Conservation (phyloP, 2,888 invertebrate species). For the Catocala fraxini region DNA sequence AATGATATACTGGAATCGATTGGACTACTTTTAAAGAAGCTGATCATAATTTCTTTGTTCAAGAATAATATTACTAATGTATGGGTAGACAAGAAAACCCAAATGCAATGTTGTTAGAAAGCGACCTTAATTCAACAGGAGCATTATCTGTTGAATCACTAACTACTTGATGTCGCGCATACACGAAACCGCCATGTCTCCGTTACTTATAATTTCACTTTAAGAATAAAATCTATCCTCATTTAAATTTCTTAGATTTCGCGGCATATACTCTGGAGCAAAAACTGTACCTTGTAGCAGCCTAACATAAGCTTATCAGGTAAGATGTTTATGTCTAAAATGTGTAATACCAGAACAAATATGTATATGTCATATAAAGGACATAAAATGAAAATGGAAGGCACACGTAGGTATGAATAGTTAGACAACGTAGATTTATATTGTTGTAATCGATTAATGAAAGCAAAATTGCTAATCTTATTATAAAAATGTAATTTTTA, state of each 20-base stretch:
- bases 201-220: slow-evolving; percentile 33
- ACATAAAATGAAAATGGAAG: no score
- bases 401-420: no score
- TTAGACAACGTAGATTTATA: no score
- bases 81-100: slow-evolving; percentile 5
- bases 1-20: not conserved
- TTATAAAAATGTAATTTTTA: no score
- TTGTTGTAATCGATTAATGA: no score
- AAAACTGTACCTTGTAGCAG: not conserved
- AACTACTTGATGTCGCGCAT: slow-evolving; percentile 27
- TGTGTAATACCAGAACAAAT: no score
- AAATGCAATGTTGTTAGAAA: slow-evolving; percentile 39
- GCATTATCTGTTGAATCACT: slow-evolving; percentile 41
- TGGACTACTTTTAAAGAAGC: not conserved
- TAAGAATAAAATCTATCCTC: no score
- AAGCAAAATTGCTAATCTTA: no score
- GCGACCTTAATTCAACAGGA: slow-evolving; percentile 35
- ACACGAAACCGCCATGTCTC: slow-evolving; percentile 23
- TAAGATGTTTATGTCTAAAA: no score
- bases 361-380: no score
- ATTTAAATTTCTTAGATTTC: no score
- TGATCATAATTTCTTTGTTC: not conserved
- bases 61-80: slow-evolving; percentile 1
- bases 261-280: not conserved
- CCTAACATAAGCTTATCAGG: no score